Base-by-base conservation (phyloP, 2,888 invertebrate genomes). In the Ryuthela nishihirai region DNA sequence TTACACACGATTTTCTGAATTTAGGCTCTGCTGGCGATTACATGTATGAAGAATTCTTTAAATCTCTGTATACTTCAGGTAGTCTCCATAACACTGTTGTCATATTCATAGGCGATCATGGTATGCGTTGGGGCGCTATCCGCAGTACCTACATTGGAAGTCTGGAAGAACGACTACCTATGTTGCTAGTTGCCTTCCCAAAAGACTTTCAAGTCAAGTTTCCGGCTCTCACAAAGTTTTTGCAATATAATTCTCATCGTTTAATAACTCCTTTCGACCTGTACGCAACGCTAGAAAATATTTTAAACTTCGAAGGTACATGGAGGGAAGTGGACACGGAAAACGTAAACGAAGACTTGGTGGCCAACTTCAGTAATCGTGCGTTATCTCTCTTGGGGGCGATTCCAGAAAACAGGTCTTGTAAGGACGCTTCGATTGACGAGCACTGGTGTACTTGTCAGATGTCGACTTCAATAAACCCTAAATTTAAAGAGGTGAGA, bases 191-290 rank as follows among this genome's bases (percentile, higher is more conserved):
- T 2, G 73, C 83, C 5, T 72, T 90, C 54, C 94, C 95, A 0
- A 72, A 78, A 12, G 84, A 85, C 78, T 88, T 91, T 75, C 77
- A 75, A 63, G 70, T 78, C 12, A 77, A 77, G 48, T 85, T 84
- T 72, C 79, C 81, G 1, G 62, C 75, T 4, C 83, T 87, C 0
- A 78, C 82, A 64, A 69, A 76, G 1, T 87, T 85, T 73, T 73
- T 93, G 43, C 76, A 76, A 60, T 71, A 70, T 26, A 93, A 92
- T 64, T 55, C 68, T 1, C 65, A 69, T 40, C 65, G 73, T 47
- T 67, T 76, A 7, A 70, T 73, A 1, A 73, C 75, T 4, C 75
- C 73, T 1, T 76, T 73, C 64, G 76, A 76, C 56, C 64, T 76
- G 3, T 69, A 74, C 56, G 72, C 72, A 43, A 75, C 75, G 7